A percentile compares a stretch with the other conserved stretches of the same genome.
Evolutionary conservation across 2,888 invertebrate genomes (phyloP).

Genomic region (Bedellia somnulentella): DNA sequence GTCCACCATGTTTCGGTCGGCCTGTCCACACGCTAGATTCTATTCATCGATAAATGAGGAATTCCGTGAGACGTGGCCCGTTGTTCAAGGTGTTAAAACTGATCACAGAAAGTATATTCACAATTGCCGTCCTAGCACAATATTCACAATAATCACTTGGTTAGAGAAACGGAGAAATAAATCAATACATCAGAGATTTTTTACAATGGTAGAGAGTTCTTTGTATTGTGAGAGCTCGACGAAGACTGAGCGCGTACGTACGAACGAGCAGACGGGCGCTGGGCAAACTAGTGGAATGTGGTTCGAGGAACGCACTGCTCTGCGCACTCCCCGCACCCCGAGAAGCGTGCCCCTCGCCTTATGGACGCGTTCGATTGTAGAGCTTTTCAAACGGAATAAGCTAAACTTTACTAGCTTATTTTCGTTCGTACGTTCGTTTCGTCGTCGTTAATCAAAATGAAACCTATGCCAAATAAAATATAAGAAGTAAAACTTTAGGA

Average conservation of each 20-base stretch:
- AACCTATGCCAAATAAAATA: no score
- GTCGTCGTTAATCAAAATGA: no score
- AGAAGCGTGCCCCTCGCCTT: slow-evolving; percentile 14
- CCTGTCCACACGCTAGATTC: slow-evolving; percentile 44
- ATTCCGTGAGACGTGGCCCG: slow-evolving; percentile 55
- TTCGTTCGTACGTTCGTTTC: no score
- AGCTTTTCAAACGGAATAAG: slow-evolving; percentile 21
- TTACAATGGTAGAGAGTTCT: slow-evolving; percentile 56
- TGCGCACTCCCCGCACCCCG: slow-evolving; percentile 17
- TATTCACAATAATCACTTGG: background rate
- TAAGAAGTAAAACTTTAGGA: no score
- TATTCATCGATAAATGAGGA: slow-evolving; percentile 59
- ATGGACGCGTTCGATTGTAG: slow-evolving; percentile 38
- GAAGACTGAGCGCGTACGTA: slow-evolving; percentile 18
- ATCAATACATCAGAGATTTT: slow-evolving; percentile 62
- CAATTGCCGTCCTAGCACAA: slow-evolving; percentile 10
- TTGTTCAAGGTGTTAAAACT: slow-evolving; percentile 25
- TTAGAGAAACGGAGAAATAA: slow-evolving; percentile 43
- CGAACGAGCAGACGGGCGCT: slow-evolving; percentile 39
- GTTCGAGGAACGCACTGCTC: slow-evolving; percentile 46
- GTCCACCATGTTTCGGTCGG: slow-evolving; percentile 49
- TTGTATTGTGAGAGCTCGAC: slow-evolving; percentile 48
- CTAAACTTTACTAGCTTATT: no score
- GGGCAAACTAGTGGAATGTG: slow-evolving; percentile 54
- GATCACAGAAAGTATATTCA: slow-evolving; percentile 20